These are phyloP conservation scores for Poeciliopsis gracilis DNA, from an alignment of 2,797 vertebrate species.

Conservation along the genomic window DNA sequence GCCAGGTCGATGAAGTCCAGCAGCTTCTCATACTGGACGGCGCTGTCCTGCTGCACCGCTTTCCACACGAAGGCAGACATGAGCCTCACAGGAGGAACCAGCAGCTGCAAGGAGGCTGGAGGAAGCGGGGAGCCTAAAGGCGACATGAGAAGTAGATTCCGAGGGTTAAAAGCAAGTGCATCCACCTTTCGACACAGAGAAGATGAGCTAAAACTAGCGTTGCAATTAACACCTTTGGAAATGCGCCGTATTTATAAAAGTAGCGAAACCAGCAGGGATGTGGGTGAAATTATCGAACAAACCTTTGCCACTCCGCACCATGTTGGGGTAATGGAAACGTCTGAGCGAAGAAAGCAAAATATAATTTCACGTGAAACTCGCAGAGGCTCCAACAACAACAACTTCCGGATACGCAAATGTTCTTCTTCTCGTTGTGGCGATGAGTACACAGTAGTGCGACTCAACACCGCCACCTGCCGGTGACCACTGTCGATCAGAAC, in stretches of 20 bases:
- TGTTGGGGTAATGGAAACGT: constrained; percentile 7
- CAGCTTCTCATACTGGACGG: constrained; percentile 70
- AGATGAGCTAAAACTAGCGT: constrained; percentile 26
- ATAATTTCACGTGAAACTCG: background rate
- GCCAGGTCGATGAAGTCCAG: constrained; percentile 69
- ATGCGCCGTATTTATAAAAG: background rate
- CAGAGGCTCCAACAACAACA: background rate
- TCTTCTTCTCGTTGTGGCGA: background rate
- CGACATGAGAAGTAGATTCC: background rate
- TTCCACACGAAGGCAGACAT: constrained; percentile 73
- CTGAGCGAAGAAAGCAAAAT: background rate
- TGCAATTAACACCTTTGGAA: background rate
- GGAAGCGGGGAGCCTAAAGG: constrained; percentile 45
- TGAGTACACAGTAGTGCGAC: background rate
- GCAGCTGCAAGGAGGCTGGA: constrained; percentile 60
- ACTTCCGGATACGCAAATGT: constrained; percentile 37
- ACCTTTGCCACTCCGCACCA: constrained; percentile 56
- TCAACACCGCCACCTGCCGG: background rate
- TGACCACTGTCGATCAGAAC: too few species aligned
- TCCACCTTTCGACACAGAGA: background rate
- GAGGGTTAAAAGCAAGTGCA: background rate
- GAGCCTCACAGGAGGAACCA: constrained; percentile 71
- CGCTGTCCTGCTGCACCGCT: constrained; percentile 51
- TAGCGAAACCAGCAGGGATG: fast-evolving
- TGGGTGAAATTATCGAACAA: background rate